These are phyloP conservation scores for Trichosurus vulpecula DNA, from an alignment of 2,797 vertebrate species.

Conservation along the genomic window DNA sequence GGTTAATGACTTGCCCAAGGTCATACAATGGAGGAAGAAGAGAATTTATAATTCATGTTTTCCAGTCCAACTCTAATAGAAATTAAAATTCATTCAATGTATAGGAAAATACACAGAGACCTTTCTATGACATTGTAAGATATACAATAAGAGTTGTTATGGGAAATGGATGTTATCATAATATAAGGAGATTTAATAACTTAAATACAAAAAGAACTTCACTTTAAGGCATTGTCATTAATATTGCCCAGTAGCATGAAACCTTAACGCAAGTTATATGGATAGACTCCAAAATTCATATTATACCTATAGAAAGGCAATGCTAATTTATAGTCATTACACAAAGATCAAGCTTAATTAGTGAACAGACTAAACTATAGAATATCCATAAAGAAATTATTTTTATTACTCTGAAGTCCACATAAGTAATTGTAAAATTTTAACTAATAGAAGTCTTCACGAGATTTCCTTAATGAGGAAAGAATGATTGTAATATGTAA, in stretches of 20 bases:
- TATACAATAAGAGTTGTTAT: not conserved
- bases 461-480: not conserved
- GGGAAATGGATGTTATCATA: not conserved
- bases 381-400: not conserved
- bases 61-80: not conserved
- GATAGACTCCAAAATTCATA: not conserved
- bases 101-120: not conserved
- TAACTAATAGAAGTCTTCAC: not conserved
- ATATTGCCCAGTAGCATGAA: not conserved
- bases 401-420: not conserved
- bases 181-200: not conserved
- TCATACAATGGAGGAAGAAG: not conserved
- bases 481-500: not conserved
- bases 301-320: not conserved
- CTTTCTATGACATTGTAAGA: not conserved
- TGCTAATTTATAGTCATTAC: not conserved
- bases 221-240: not conserved
- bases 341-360: not conserved
- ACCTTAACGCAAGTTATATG: not conserved
- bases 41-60: not conserved
- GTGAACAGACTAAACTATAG: not conserved
- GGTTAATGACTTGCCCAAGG: not conserved
- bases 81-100: not conserved
- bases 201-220: not conserved
- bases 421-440: not conserved